These are phyloP conservation scores for Isoperla grammatica DNA, from an alignment of 2,888 invertebrate species.

Conservation along the genomic window DNA sequence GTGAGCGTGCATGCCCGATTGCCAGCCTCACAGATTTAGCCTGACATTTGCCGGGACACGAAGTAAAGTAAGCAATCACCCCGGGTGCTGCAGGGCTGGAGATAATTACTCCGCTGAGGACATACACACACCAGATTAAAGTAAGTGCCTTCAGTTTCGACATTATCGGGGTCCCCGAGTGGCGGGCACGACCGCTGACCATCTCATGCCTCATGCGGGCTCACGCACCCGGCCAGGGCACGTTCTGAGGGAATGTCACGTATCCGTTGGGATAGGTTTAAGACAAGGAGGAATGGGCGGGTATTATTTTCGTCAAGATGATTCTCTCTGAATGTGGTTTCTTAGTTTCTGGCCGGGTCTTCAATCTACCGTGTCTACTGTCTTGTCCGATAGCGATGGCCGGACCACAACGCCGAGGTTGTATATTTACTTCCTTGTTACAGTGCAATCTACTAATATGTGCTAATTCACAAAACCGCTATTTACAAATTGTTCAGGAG, in stretches of 20 bases:
- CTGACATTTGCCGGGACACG: conserved; percentile 16
- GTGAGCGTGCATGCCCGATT: conserved; percentile 11
- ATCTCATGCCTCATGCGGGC: not conserved
- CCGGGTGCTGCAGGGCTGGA: no score
- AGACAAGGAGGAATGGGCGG: not conserved
- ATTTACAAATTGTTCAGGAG: no score
- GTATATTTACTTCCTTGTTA: no score
- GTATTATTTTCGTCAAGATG: not conserved
- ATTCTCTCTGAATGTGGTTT: not conserved
- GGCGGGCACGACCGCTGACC: not conserved
- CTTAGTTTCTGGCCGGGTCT: not conserved
- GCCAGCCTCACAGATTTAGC: conserved; percentile 16
- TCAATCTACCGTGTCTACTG: no score
- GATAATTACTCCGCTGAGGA: no score
- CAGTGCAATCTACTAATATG: no score
- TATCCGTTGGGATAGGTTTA: not conserved
- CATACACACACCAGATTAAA: conserved; percentile 5
- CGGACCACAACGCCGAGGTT: no score
- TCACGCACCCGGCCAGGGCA: conserved; percentile 7
- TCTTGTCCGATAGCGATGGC: no score
- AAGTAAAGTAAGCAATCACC: not conserved
- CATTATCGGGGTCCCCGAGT: not conserved
- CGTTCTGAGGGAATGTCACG: conserved; percentile 8
- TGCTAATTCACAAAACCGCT: no score
- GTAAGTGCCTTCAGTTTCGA: not conserved